phyloP scores from a whole-genome alignment of 2,113 vertebrate species.

The Odocoileus hemionus region DNA sequence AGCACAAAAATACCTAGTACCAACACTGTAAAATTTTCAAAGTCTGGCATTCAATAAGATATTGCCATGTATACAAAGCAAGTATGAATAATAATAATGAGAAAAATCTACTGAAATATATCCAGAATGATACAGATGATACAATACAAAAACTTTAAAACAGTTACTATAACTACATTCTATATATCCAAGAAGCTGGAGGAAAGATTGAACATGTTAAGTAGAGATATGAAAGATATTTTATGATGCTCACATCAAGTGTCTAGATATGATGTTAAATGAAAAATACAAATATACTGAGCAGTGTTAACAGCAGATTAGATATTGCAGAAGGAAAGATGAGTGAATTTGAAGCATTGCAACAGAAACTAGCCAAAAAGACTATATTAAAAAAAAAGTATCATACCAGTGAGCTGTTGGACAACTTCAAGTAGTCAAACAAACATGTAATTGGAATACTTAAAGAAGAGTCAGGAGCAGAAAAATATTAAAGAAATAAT shows the following conservation, averaged over 20 bases:
- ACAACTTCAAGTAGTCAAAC: not conserved
- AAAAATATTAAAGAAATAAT: not conserved
- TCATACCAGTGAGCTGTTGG: not conserved
- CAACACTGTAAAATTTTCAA: not conserved
- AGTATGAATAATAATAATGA: not conserved
- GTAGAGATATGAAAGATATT: not conserved
- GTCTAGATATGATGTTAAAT: not conserved
- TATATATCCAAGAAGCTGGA: not conserved
- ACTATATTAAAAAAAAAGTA: not conserved
- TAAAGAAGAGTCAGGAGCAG: not conserved
- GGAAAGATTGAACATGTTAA: not conserved
- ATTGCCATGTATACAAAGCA: not conserved
- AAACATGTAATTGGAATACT: not conserved
- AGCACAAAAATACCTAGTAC: not conserved
- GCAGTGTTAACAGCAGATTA: not conserved
- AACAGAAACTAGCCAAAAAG: not conserved
- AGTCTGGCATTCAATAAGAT: not conserved
- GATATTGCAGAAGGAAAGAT: not conserved
- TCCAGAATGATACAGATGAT: not conserved
- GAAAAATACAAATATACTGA: not conserved
- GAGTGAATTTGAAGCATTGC: not conserved
- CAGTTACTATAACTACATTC: not conserved
- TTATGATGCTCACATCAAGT: not conserved
- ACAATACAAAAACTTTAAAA: not conserved
- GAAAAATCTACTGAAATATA: not conserved